These are phyloP conservation scores for Phalanger gymnotis DNA, from an alignment of 2,797 vertebrate species.

Conservation along the genomic window DNA sequence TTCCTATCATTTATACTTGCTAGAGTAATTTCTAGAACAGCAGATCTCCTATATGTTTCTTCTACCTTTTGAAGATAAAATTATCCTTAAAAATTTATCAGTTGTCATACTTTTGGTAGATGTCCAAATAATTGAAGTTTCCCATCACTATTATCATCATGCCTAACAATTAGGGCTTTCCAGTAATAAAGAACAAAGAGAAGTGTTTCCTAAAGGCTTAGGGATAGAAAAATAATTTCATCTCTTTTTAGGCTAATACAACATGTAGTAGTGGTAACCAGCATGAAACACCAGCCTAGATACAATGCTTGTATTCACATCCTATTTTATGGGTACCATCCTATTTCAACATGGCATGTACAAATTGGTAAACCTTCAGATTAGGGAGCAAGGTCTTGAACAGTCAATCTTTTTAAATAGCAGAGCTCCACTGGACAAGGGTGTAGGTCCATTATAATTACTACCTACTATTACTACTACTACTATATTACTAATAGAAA, in stretches of 20 bases:
- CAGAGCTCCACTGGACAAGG: not conserved
- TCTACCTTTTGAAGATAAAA: not conserved
- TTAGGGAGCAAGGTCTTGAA: not conserved
- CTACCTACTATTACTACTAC: too few relatives aligned
- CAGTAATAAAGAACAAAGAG: not conserved
- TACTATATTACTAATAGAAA: too few relatives aligned
- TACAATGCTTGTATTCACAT: not conserved
- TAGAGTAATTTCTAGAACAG: not conserved
- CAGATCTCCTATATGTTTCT: not conserved
- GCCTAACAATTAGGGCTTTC: not conserved
- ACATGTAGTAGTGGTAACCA: not conserved
- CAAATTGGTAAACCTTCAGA: not conserved
- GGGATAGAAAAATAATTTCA: not conserved
- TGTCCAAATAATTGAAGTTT: not conserved
- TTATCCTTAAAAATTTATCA: not conserved
- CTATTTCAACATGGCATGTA: not conserved
- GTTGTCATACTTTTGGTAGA: not conserved
- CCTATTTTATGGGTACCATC: not conserved
- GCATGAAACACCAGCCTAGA: not conserved
- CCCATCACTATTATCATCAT: not conserved
- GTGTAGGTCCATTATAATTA: too few relatives aligned
- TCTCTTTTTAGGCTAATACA: not conserved
- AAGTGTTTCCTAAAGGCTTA: not conserved
- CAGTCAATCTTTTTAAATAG: not conserved
- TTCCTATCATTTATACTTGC: not conserved